These are phyloP conservation scores for Nothobranchius kuhntae DNA, from an alignment of 2,113 vertebrate species.

Conservation along the genomic window DNA sequence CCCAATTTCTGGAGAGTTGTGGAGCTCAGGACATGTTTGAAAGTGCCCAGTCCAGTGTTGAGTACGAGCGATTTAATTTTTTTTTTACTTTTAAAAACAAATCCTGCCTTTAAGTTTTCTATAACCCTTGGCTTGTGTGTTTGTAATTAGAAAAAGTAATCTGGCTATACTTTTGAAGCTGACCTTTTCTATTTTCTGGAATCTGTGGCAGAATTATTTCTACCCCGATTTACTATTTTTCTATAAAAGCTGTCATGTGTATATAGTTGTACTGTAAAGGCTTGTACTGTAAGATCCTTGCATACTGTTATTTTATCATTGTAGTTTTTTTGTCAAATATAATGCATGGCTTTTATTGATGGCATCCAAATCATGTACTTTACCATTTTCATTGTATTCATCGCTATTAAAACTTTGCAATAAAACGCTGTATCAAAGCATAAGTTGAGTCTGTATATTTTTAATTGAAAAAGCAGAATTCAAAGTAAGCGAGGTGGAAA, in stretches of 20 bases:
- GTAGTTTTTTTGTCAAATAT: constrained; percentile 39
- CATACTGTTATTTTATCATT: constrained; percentile 57
- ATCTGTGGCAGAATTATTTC: constrained; percentile 50
- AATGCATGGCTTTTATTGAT: constrained; percentile 67
- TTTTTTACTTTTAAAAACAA: background rate
- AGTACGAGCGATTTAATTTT: constrained; percentile 54
- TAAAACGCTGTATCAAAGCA: constrained; percentile 43
- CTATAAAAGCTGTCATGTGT: constrained; percentile 65
- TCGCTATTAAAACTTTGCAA: constrained; percentile 70
- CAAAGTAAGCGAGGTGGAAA: constrained; percentile 3
- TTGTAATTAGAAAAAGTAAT: constrained; percentile 57
- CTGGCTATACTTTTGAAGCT: constrained; percentile 66
- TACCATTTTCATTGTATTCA: constrained; percentile 52
- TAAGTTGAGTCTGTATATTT: constrained; percentile 1
- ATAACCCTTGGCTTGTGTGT: constrained; percentile 57
- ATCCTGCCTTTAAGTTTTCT: constrained; percentile 54
- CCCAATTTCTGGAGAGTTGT: constrained; percentile 66
- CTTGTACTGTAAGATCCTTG: constrained; percentile 60
- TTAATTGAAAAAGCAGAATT: background rate
- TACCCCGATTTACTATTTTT: constrained; percentile 72
- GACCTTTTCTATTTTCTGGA: constrained; percentile 66
- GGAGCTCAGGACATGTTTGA: constrained; percentile 79
- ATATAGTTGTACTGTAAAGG: constrained; percentile 62
- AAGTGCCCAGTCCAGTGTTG: constrained; percentile 70
- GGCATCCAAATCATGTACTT: constrained; percentile 47